Conservation (phyloP, 2,113 vertebrate genomes). For the Phalacrocorax pelagicus region DNA sequence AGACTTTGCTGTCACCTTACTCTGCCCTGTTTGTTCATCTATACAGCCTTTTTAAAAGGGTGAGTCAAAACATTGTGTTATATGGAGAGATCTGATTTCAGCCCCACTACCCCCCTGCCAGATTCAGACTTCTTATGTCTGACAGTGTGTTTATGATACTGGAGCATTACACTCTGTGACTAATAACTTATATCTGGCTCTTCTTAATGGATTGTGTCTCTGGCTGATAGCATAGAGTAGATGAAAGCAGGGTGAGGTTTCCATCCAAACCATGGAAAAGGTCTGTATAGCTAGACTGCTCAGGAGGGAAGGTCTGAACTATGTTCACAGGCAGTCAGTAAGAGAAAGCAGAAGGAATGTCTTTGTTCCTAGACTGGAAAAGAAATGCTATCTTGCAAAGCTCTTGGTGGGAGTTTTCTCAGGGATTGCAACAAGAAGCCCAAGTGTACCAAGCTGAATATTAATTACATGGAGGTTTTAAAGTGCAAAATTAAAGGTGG, state of each 20-base stretch:
- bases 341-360: background rate
- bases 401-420: background rate
- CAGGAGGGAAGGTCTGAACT: background rate
- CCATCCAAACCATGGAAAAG: accelerated
- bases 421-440: background rate
- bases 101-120: background rate
- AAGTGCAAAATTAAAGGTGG: background rate
- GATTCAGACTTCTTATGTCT: background rate
- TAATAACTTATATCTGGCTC: background rate
- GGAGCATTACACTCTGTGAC: background rate
- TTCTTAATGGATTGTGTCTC: background rate
- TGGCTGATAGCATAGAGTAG: background rate
- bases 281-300: background rate
- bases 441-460: background rate
- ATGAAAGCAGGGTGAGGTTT: background rate
- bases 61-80: background rate
- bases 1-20: background rate
- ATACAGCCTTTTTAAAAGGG: background rate
- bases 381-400: background rate
- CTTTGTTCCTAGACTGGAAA: background rate
- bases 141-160: background rate
- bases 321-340: background rate
- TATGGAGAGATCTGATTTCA: background rate
- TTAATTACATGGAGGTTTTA: background rate
- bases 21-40: background rate